phyloP scores from a whole-genome alignment of 2,888 invertebrate genomes.

The Altica lythri region DNA sequence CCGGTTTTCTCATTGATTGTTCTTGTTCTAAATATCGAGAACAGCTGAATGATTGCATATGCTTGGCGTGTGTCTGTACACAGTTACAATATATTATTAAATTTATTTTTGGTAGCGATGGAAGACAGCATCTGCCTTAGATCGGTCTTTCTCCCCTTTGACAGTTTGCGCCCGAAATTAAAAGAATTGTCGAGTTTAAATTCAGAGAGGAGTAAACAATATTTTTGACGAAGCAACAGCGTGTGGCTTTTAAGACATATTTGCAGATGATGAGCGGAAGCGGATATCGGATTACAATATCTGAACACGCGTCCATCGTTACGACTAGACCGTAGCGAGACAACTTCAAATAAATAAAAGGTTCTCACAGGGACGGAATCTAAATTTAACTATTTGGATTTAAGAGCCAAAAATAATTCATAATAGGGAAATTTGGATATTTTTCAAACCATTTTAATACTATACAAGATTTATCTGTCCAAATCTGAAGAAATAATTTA shows the following conservation, averaged over 20 bases:
- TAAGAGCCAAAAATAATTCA: too few relatives aligned
- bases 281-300: conserved; percentile 32
- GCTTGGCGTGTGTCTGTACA: conserved; percentile 20
- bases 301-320: conserved; percentile 26
- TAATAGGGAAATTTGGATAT: too few relatives aligned
- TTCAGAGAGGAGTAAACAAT: conserved; percentile 26
- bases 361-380: not conserved
- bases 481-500: too few relatives aligned
- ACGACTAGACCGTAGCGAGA: conserved; percentile 13
- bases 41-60: conserved; percentile 27
- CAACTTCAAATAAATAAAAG: conserved; percentile 1
- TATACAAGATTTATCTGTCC: too few relatives aligned
- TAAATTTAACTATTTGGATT: too few relatives aligned
- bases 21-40: conserved; percentile 2
- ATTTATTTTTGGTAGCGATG: conserved; percentile 22
- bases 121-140: conserved; percentile 30
- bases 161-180: conserved; percentile 25
- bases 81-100: conserved; percentile 32
- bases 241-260: conserved; percentile 31
- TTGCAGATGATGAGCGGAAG: conserved; percentile 34
- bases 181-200: conserved; percentile 29
- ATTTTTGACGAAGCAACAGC: conserved; percentile 10
- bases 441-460: too few relatives aligned
- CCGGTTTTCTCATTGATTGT: conserved; percentile 1
- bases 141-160: conserved; percentile 24